Conservation (phyloP, 1,140 invertebrate genomes). For the Drosophila nannoptera region DNA sequence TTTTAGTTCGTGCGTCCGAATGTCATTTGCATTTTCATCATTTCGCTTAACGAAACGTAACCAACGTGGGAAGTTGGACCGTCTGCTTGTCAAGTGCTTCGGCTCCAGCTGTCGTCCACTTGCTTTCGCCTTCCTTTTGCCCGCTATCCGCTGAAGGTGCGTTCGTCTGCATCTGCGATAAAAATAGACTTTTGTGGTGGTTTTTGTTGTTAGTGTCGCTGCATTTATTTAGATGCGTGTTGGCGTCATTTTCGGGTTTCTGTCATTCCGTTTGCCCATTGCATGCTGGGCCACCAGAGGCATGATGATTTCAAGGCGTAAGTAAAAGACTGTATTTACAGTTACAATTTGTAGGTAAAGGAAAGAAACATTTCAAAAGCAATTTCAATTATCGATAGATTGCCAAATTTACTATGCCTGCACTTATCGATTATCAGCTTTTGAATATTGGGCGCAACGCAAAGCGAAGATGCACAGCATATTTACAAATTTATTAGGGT, state of each 20-base stretch:
- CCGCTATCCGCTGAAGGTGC: slow-evolving; percentile 7
- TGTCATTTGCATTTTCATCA: slow-evolving; percentile 67
- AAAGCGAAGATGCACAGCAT: no score
- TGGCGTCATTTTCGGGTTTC: slow-evolving; percentile 33
- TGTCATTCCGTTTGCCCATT: background rate
- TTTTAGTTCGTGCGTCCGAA: slow-evolving; percentile 38
- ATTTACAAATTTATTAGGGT: background rate
- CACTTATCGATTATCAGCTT: no score
- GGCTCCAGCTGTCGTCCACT: slow-evolving; percentile 52
- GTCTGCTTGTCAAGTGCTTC: slow-evolving; percentile 47
- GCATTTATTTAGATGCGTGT: slow-evolving; percentile 55
- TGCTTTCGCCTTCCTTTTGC: slow-evolving; percentile 15
- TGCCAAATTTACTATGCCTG: no score
- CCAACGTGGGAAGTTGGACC: slow-evolving; percentile 68
- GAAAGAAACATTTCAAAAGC: no score
- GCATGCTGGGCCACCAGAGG: background rate
- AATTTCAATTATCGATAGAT: no score
- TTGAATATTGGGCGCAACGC: no score
- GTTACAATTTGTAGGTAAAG: no score
- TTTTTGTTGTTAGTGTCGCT: slow-evolving; percentile 27
- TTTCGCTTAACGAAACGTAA: slow-evolving; percentile 73
- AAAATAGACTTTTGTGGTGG: slow-evolving; percentile 61
- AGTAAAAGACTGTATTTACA: no score
- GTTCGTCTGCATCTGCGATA: slow-evolving; percentile 55
- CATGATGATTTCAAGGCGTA: background rate